Base-by-base conservation (phyloP, 2,113 vertebrate species). In the Seriola aureovittata region DNA sequence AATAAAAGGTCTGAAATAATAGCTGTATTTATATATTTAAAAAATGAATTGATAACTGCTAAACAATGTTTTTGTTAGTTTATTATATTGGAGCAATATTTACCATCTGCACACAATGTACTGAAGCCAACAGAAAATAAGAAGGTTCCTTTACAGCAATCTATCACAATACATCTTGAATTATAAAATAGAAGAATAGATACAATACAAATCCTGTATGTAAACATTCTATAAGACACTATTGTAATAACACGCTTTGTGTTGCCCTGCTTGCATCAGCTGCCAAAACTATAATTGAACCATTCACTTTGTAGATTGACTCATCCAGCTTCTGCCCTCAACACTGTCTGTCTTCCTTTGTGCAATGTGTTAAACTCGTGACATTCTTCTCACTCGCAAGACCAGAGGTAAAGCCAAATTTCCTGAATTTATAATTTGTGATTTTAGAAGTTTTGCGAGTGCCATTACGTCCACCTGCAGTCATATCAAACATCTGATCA, bases 191-290 rank as follows among this genome's bases (percentile, higher is more conserved):
- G 4, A 57, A 40, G 6, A 55, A 50, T 68, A 68, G 34, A 14
- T n/a, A 52, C 44, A 73, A 29, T 40, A 17, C 11, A 14, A 29
- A 21, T 38, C 63, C 32, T 62, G 21, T 19, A 55, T 68, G 54
- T 14, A 71, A 34, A 34, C 5, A 25, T 44, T 38, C 67, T 73
- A 44, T 46, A 23, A 42, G 46, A 16, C 32, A 40, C 71, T 40
- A 19, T 17, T 62, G 62, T 67, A 57, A 71, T 59, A 36, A 55
- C 21, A 48, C 29, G 21, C 44, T 16, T 12, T 74, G 23, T 44
- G 13, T 55, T 44, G 44, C 63, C 44, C 21, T 77, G 67, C 50
- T 78, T 74, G 60, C 59, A 85, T 81, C 83, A 77, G 72, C 60
- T 71, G 48, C 72, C 62, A 77, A 29, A 60, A 72, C 36, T 57